These are phyloP conservation scores for Trachelus troglodyta DNA, from an alignment of 2,888 invertebrate species.

Conservation along the genomic window DNA sequence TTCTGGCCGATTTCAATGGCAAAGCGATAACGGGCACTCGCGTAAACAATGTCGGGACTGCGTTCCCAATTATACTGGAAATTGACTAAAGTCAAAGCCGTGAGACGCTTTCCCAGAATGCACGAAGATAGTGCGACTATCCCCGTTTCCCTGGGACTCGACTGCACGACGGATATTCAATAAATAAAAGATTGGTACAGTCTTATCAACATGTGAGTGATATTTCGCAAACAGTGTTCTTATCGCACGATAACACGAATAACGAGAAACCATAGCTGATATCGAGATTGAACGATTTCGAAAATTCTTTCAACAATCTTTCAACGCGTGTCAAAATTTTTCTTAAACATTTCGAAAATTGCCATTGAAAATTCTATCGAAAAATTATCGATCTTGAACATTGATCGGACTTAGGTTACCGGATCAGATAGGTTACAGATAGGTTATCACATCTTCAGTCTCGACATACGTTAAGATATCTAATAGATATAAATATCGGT, in stretches of 20 bases:
- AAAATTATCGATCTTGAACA: no score
- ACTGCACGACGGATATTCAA: not conserved
- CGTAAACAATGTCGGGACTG: no score
- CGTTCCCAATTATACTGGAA: not conserved
- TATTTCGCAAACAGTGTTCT: not conserved
- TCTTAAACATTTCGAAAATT: no score
- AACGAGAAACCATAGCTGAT: not conserved
- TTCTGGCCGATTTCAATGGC: not conserved
- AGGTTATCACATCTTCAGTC: no score
- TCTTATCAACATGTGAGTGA: not conserved
- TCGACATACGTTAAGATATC: no score
- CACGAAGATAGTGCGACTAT: not conserved
- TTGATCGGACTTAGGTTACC: no score
- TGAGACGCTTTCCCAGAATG: not conserved
- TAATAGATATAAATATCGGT: not conserved
- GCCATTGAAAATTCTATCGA: not conserved
- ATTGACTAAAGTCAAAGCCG: not conserved
- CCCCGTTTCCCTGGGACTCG: not conserved
- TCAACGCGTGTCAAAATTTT: not conserved
- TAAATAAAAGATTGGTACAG: not conserved
- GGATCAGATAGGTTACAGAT: no score
- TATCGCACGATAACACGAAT: not conserved
- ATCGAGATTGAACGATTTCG: not conserved
- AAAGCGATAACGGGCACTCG: not conserved
- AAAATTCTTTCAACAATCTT: not conserved